These are phyloP conservation scores for Manis javanica DNA, from an alignment of 2,797 vertebrate genomes.

Conservation along the genomic window DNA sequence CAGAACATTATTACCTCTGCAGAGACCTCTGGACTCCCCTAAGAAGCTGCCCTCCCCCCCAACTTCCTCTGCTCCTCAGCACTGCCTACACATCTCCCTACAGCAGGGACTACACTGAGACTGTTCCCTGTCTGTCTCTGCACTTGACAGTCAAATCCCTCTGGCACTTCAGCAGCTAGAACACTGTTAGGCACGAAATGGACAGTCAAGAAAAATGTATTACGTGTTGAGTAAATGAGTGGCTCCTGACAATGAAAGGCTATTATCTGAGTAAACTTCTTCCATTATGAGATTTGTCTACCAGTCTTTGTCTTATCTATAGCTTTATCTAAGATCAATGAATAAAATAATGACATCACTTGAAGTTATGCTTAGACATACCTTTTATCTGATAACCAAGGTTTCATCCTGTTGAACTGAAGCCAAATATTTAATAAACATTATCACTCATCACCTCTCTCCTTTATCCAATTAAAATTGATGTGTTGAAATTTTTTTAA, in stretches of 20 bases:
- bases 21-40: neutral
- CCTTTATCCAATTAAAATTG: neutral
- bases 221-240: neutral
- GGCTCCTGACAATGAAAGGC: neutral
- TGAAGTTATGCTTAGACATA: neutral
- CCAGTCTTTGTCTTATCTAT: neutral
- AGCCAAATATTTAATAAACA: constrained; percentile 17
- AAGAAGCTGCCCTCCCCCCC: neutral
- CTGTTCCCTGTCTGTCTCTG: neutral
- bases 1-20: neutral
- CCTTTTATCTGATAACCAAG: constrained; percentile 21
- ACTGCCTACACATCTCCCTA: neutral
- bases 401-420: neutral
- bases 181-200: neutral
- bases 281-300: neutral
- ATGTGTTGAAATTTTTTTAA: neutral
- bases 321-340: constrained; percentile 31
- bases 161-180: neutral
- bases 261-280: neutral
- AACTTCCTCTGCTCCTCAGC: neutral
- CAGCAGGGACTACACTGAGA: neutral
- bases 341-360: constrained; percentile 40
- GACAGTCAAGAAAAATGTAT: neutral
- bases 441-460: neutral
- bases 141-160: neutral